Evolutionary conservation across 1,140 invertebrate species (phyloP).

Genomic region (Pseudomyrmex pallidus): DNA sequence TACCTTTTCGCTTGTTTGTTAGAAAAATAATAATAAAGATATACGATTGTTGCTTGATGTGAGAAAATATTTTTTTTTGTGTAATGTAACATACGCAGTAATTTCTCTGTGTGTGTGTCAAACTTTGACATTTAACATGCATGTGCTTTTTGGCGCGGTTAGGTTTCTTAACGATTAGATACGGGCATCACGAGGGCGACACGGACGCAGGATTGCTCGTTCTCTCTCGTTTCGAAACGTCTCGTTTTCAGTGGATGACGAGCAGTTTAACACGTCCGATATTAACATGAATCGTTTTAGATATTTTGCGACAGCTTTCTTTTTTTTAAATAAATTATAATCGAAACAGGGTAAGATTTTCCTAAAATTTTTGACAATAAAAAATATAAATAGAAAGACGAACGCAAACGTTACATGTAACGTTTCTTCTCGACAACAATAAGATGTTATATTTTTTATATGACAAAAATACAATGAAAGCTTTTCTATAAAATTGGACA

Average conservation of each 20-base stretch:
- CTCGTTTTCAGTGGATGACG: background rate
- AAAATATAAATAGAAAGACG: background rate
- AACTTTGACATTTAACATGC: slow-evolving; percentile 33
- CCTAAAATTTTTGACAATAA: background rate
- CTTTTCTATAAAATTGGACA: background rate
- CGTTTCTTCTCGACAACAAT: background rate
- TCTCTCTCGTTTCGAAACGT: slow-evolving; percentile 1
- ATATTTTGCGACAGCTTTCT: background rate
- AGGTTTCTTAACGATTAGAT: slow-evolving; percentile 25
- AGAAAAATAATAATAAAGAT: background rate
- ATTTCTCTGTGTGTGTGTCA: background rate
- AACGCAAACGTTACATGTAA: background rate
- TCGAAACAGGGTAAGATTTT: background rate
- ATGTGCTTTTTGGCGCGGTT: slow-evolving; percentile 22
- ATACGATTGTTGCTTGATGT: too few species aligned
- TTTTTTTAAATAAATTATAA: slow-evolving; percentile 1
- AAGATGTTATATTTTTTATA: background rate
- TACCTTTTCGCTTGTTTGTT: background rate
- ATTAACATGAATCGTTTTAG: background rate
- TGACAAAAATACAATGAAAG: background rate
- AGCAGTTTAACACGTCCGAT: background rate
- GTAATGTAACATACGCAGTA: too few species aligned
- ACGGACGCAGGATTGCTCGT: slow-evolving; percentile 1
- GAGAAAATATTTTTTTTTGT: too few species aligned
- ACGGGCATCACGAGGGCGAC: slow-evolving; percentile 17